Conservation (phyloP, 2,113 vertebrate genomes). For the Mastomys coucha region DNA sequence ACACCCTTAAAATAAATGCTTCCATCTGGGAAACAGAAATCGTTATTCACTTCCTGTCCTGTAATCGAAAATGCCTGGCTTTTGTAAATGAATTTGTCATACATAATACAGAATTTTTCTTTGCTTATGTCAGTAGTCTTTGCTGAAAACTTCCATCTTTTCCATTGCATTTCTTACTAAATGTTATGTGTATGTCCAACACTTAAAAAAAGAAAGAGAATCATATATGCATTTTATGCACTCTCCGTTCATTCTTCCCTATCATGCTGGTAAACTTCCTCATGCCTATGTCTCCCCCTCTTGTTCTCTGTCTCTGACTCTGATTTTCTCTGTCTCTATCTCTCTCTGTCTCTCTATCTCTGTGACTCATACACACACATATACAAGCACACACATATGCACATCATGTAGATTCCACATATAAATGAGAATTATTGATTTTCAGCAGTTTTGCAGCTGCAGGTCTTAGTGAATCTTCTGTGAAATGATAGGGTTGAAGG, state of each 20-base stretch:
- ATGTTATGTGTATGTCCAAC: not conserved
- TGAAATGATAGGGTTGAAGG: not conserved
- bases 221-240: not conserved
- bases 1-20: constrained; percentile 28
- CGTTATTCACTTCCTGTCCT: not conserved
- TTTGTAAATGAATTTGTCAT: not conserved
- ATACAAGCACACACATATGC: not conserved
- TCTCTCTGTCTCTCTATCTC: too few relatives aligned
- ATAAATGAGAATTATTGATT: not conserved
- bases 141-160: not conserved
- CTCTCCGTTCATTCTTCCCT: not conserved
- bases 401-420: not conserved
- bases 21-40: not conserved
- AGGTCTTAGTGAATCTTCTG: not conserved
- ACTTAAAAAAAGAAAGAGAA: not conserved
- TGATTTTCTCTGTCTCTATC: too few relatives aligned
- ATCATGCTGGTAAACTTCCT: too few relatives aligned
- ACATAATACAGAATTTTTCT: not conserved
- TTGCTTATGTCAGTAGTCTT: not conserved
- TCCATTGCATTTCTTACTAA: not conserved
- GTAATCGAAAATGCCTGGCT: not conserved
- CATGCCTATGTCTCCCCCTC: fast-evolving
- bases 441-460: not conserved
- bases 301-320: not conserved
- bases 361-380: not conserved